A percentile compares a stretch with the other conserved stretches of the same genome.
phyloP scores from a whole-genome alignment of 2,113 vertebrate species.

The Spea multiplicata region DNA sequence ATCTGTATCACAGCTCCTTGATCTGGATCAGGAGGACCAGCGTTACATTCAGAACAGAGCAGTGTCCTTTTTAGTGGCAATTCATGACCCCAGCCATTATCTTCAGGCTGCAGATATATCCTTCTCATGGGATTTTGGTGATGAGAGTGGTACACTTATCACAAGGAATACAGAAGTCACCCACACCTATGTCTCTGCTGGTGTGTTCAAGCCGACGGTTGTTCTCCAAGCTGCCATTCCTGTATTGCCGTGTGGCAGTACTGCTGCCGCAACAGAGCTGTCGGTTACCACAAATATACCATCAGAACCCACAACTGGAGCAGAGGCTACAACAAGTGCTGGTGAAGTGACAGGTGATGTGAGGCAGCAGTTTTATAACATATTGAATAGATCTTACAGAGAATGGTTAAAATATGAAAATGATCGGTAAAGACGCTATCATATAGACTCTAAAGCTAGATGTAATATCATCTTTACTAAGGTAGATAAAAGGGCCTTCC shows the following conservation, averaged over 20 bases:
- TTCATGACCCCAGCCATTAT: conserved; percentile 91
- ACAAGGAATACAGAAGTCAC: conserved; percentile 75
- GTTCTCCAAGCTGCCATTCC: conserved; percentile 86
- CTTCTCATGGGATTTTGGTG: conserved; percentile 93
- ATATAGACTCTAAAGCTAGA: too few species aligned
- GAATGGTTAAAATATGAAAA: too few species aligned
- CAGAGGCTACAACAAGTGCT: background rate
- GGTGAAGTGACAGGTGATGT: too few species aligned
- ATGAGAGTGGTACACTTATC: conserved; percentile 84
- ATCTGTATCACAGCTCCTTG: conserved; percentile 75
- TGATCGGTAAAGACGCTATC: too few species aligned
- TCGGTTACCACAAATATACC: background rate
- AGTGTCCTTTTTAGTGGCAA: conserved; percentile 74
- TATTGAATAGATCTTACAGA: too few species aligned
- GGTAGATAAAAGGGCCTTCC: too few species aligned
- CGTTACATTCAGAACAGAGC: conserved; percentile 85
- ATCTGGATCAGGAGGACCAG: conserved; percentile 62
- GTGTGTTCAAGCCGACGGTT: conserved; percentile 75
- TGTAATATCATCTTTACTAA: too few species aligned
- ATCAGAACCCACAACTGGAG: conserved; percentile 53
- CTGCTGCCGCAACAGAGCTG: conserved; percentile 52
- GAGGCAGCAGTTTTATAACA: too few species aligned
- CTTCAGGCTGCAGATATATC: conserved; percentile 78
- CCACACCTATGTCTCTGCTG: conserved; percentile 78
- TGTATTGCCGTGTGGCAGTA: conserved; percentile 64